Conservation (phyloP, 2,113 vertebrate species). For the Periophthalmodon schlosseri region DNA sequence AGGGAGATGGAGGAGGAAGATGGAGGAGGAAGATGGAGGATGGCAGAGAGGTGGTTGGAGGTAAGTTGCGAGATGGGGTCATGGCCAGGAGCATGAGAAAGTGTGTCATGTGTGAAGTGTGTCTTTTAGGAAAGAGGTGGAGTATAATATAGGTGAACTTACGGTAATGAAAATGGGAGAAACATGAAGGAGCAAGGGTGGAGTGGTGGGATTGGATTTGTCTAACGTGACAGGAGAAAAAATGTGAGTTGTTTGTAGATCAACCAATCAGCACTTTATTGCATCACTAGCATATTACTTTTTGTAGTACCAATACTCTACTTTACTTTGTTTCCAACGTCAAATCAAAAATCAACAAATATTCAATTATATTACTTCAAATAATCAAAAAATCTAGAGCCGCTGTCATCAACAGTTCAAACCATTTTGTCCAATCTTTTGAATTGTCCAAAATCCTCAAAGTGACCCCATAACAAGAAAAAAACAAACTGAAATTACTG, state of each 20-base stretch:
- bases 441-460: too few species aligned
- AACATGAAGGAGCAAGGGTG: background rate
- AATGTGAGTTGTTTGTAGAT: background rate
- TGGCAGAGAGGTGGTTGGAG: background rate
- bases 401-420: too few species aligned
- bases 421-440: too few species aligned
- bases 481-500: too few species aligned
- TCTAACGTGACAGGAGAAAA: background rate
- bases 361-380: too few species aligned
- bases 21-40: conserved; percentile 1
- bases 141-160: background rate
- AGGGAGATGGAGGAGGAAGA: too few species aligned
- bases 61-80: background rate
- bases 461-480: too few species aligned
- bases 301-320: too few species aligned
- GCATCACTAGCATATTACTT: background rate
- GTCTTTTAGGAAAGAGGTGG: background rate
- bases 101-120: too few species aligned
- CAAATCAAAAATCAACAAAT: too few species aligned
- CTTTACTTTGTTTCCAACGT: too few species aligned
- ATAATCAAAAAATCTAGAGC: too few species aligned
- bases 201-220: background rate
- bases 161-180: background rate
- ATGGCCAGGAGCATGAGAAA: conserved; percentile 2
- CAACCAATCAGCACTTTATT: background rate